Conservation (phyloP, 2,113 vertebrate genomes). For the Cardinalis cardinalis region DNA sequence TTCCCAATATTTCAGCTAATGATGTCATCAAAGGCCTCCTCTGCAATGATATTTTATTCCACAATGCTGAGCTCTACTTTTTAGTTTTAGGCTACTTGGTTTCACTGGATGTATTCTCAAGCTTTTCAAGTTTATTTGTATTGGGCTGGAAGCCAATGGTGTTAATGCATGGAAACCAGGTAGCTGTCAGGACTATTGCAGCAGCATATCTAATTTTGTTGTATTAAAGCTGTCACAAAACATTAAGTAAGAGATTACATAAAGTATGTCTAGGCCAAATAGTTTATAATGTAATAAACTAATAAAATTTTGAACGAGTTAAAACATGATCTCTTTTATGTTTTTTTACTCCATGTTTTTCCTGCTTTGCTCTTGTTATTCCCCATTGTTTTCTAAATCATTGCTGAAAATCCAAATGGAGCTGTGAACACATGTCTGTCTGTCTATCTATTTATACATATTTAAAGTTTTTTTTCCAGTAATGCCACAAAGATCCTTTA, state of each 20-base stretch:
- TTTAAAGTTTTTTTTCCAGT: not conserved
- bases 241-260: slow-evolving; percentile 67
- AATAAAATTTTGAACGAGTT: slow-evolving; percentile 51
- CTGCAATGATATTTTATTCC: not conserved
- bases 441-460: not conserved
- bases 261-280: slow-evolving; percentile 61
- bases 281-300: slow-evolving; percentile 68
- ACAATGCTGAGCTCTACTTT: not conserved
- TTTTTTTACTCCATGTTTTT: not conserved
- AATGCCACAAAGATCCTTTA: not conserved
- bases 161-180: slow-evolving; percentile 61
- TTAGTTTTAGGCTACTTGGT: slow-evolving; percentile 37
- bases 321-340: slow-evolving; percentile 47
- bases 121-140: slow-evolving; percentile 55
- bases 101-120: slow-evolving; percentile 30
- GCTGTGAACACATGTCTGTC: not conserved
- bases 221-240: slow-evolving; percentile 73
- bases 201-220: slow-evolving; percentile 71
- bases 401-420: not conserved
- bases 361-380: not conserved
- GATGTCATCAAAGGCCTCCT: not conserved
- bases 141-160: slow-evolving; percentile 62
- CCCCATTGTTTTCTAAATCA: slow-evolving; percentile 21
- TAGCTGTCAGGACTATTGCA: slow-evolving; percentile 61
- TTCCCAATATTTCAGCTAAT: not conserved